Conservation (phyloP, 2,888 invertebrate genomes). For the Ellobium chinense region DNA sequence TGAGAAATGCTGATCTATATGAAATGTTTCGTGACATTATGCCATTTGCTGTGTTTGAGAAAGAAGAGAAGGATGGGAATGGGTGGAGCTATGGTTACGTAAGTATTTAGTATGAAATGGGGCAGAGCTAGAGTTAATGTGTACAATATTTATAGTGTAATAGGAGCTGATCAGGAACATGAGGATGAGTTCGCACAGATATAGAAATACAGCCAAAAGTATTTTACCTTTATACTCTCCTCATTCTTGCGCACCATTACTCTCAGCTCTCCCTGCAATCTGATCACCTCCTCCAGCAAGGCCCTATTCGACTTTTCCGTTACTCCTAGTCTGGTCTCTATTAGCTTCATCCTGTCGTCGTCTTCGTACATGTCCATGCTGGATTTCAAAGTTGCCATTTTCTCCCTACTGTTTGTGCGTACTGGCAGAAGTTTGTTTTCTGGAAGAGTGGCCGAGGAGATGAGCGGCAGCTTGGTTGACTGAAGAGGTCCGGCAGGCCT, state of each 20-base stretch:
- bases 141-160: too few species aligned
- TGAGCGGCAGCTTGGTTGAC: conserved; percentile 30
- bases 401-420: not conserved
- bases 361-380: conserved; percentile 56
- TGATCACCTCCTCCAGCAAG: conserved; percentile 77
- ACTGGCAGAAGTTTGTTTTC: conserved; percentile 45
- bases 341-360: conserved; percentile 68
- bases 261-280: conserved; percentile 75
- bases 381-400: conserved; percentile 34
- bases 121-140: too few species aligned
- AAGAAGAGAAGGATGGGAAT: not conserved
- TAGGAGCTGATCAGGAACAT: too few species aligned
- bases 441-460: conserved; percentile 39
- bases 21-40: too few species aligned
- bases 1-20: too few species aligned
- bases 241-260: conserved; percentile 70
- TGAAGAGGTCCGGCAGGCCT: conserved; percentile 3
- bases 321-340: conserved; percentile 75
- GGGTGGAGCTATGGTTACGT: too few species aligned
- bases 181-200: too few species aligned
- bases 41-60: not conserved
- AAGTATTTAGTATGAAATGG: too few species aligned
- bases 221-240: conserved; percentile 54
- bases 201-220: not conserved
- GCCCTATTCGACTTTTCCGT: conserved; percentile 78